Base-by-base conservation (phyloP, 2,888 invertebrate genomes). In the Drosophila subquinaria region DNA sequence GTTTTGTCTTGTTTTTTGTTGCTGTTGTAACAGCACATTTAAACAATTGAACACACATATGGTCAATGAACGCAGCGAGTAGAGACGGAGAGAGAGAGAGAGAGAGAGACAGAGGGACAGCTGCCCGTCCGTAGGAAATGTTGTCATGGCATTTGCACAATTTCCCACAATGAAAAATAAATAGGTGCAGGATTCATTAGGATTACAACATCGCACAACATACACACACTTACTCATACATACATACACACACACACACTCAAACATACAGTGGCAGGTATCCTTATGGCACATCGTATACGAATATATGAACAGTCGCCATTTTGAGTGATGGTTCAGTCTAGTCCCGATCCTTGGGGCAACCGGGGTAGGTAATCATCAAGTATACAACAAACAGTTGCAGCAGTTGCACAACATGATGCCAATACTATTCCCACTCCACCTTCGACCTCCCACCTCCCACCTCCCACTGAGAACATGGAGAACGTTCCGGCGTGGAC, bases 91-190 rank as follows among this genome's bases (percentile, higher is more conserved):
- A 33, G 17, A 38, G 23, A 38, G 30, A 36, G 57, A 8, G 42
- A 5, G 38, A 23, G 38, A 17, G 11, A 23, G 48, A 42, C 40
- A 51, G 69, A 9, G 20, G 20, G 45, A n/a, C 42, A 30, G 66
- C 64, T 66, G 77, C 73, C 53, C 53, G 33, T 15, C 20, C 23
- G 61, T 77, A 62, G 74, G 61, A 81, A 83, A 84, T 83, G 76
- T 89, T 90, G 84, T 90, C 88, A 79, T 90, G 88, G 81, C 86
- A 86, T 82, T 87, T 86, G 86, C 80, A 77, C 87, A 87, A 87
- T 89, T 86, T 86, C 86, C 89, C 89, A 86, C 86, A 86, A 84
- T 86, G 86, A 89, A 86, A 86, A 89, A 86, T 86, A 86, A 89
- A 86, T 86, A 89, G 89, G 89, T 89, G 73, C 85, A 80, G 89